A percentile compares a stretch with the other conserved stretches of the same genome.
phyloP scores from a whole-genome alignment of 2,113 vertebrate genomes.

The Turdus rufiventris region DNA sequence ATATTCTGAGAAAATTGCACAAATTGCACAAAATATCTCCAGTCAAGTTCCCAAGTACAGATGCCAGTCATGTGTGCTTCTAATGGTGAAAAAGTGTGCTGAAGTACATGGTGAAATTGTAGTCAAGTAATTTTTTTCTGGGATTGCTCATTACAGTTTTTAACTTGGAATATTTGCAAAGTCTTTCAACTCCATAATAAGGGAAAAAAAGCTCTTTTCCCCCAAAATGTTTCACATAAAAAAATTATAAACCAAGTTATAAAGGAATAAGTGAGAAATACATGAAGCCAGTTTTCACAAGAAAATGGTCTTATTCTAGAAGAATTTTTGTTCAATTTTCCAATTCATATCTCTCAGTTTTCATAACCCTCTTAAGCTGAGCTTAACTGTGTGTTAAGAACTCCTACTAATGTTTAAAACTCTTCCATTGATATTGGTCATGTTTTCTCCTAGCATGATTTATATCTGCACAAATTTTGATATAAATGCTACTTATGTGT shows the following conservation, averaged over 20 bases:
- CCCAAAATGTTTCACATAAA: background rate
- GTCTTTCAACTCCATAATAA: background rate
- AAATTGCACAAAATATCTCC: background rate
- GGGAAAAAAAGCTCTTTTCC: accelerated
- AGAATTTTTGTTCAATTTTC: background rate
- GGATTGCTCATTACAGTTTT: background rate
- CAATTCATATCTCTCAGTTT: background rate
- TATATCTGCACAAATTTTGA: background rate
- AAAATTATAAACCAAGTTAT: background rate
- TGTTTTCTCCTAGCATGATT: background rate
- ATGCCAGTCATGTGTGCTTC: background rate
- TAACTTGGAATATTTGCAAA: background rate
- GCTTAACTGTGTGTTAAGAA: background rate
- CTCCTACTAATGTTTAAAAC: background rate
- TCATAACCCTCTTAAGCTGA: background rate
- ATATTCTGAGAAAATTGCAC: background rate
- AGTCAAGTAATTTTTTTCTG: background rate
- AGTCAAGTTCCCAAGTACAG: background rate
- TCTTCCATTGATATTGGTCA: background rate
- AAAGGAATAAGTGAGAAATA: background rate
- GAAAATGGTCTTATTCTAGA: background rate
- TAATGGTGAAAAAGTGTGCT: background rate
- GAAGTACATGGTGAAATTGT: background rate
- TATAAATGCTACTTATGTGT: background rate
- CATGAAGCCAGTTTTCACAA: background rate